Evolutionary conservation across 2,797 vertebrate genomes (phyloP), one percentile per base, ranked within the genome.

Genomic region (Champsocephalus gunnari): DNA sequence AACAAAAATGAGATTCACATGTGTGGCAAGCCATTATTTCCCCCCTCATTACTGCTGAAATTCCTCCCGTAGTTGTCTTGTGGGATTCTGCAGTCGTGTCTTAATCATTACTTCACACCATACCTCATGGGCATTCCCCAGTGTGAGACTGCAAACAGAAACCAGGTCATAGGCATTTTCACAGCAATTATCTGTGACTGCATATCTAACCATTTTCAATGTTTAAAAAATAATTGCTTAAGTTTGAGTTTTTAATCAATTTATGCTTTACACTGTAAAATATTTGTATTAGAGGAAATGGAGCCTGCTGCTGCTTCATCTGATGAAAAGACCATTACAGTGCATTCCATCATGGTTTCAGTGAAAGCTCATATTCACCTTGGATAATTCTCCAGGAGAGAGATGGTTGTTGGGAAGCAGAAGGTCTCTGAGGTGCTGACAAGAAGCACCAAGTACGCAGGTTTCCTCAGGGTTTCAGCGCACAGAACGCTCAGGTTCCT

Each of bases 391-490:
- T 71, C 11, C 68, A 80, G 75, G 73, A 87, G 73, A 70, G 75
- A 88, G 86, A 89, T 82, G 80, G 50, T 88, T 92, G 81, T 75
- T 72, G 38, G 82, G 72, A 81, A 73, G 82, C 78, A 83, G 67
- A 77, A 59, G 78, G 75, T 82, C 87, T 77, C 74, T 66, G 75
- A 69, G 75, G 79, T 89, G 90, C 87, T 91, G 92, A 93, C 87
- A 91, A 74, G 84, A 64, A 68, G 79, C 87, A 79, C 54, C 57
- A 50, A 81, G 66, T 57, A 70, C 44, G 12, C 63, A n/a, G 57
- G 34, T 76, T 45, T 87, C 71, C 73, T 86, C 76, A 76, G 79
- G 66, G 58, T 82, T 88, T 81, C 63, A 58, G 79, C 66, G 58
- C 62, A 83, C 50, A 65, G 51, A 38, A 34, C n/a, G 54, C 73